Evolutionary conservation across 2,888 invertebrate genomes (phyloP).

Genomic region (Cistogaster globosa): DNA sequence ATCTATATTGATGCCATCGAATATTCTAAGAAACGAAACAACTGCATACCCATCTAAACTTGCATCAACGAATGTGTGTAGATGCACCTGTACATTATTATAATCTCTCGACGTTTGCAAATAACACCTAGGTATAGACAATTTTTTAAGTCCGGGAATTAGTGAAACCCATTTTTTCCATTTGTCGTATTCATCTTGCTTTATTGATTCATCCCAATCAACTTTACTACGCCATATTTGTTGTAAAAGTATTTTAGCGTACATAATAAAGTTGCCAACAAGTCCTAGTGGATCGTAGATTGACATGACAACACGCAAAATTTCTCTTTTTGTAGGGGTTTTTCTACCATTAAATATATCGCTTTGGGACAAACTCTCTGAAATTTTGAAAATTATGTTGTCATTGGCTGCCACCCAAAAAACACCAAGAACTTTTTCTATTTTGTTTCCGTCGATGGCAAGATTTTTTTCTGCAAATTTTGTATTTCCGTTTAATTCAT

Average conservation of each 20-base stretch:
- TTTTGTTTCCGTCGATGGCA: not conserved
- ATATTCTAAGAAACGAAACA: constrained; percentile 29
- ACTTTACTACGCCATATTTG: constrained; percentile 35
- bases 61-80: constrained; percentile 35
- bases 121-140: constrained; percentile 40
- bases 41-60: constrained; percentile 23
- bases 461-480: not conserved
- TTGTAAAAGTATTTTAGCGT: constrained; percentile 51
- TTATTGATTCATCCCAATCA: constrained; percentile 47
- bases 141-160: constrained; percentile 21
- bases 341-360: constrained; percentile 6
- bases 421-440: constrained; percentile 52
- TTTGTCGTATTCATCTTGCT: not conserved
- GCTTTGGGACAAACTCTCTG: not conserved
- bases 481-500: constrained; percentile 32
- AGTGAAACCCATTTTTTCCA: constrained; percentile 40
- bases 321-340: constrained; percentile 53
- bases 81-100: constrained; percentile 30
- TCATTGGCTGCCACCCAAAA: constrained; percentile 51
- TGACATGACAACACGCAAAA: too few relatives aligned
- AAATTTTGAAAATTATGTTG: constrained; percentile 43
- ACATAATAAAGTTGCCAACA: constrained; percentile 54
- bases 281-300: constrained; percentile 59
- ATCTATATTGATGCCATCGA: constrained; percentile 8
- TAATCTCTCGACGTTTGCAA: constrained; percentile 23